A percentile compares a stretch with the other conserved stretches of the same genome.
Evolutionary conservation across 2,113 vertebrate species (phyloP).

Genomic region (Ascaphus truei): DNA sequence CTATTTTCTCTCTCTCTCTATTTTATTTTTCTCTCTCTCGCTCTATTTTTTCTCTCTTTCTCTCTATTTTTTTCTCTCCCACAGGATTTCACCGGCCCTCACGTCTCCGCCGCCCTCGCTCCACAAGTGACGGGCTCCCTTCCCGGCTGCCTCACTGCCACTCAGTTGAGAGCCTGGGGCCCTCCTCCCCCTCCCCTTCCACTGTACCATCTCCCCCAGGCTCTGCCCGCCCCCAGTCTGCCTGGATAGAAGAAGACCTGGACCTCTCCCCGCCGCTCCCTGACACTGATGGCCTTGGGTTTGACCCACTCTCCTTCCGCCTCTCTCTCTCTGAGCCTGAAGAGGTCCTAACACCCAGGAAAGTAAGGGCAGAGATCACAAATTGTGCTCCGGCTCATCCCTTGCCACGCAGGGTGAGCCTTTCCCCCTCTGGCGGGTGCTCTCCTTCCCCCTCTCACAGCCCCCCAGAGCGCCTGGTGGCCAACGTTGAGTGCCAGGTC

Average conservation of each 20-base stretch:
- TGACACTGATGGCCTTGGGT: slow-evolving; percentile 59
- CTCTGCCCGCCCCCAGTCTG: slow-evolving; percentile 54
- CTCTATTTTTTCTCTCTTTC: not conserved
- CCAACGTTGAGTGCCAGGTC: slow-evolving; percentile 33
- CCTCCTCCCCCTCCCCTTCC: slow-evolving; percentile 32
- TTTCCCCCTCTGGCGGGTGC: slow-evolving; percentile 54
- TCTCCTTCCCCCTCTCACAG: slow-evolving; percentile 55
- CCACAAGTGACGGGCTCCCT: slow-evolving; percentile 63
- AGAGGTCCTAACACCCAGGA: not conserved
- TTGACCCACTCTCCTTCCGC: slow-evolving; percentile 58
- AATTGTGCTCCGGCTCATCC: slow-evolving; percentile 46
- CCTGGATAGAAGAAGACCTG: slow-evolving; percentile 67
- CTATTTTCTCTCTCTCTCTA: too few species aligned
- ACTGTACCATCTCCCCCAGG: slow-evolving; percentile 47
- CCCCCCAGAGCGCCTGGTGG: slow-evolving; percentile 49
- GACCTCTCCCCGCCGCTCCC: slow-evolving; percentile 68
- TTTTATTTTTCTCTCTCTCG: too few species aligned
- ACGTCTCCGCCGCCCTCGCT: slow-evolving; percentile 64
- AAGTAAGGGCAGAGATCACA: slow-evolving; percentile 38
- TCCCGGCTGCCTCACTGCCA: slow-evolving; percentile 45
- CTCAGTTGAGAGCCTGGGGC: slow-evolving; percentile 48
- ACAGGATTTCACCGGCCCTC: slow-evolving; percentile 51
- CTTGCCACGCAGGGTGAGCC: slow-evolving; percentile 45
- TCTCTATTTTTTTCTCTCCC: not conserved
- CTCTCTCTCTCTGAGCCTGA: slow-evolving; percentile 44